Base-by-base conservation (phyloP, 1,140 invertebrate species). In the Hydropsyche tenuis region DNA sequence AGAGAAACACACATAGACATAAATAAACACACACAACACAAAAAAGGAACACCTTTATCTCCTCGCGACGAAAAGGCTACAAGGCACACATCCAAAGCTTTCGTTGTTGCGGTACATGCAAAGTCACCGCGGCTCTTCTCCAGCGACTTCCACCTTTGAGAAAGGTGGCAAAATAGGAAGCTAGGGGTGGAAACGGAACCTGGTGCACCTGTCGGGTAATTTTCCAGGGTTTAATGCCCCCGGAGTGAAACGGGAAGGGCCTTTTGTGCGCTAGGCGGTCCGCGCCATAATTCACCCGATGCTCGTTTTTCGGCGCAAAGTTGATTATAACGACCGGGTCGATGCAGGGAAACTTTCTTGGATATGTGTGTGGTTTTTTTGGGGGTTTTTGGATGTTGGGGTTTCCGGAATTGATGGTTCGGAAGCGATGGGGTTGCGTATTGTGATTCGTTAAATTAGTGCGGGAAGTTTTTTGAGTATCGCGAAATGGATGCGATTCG, bases 201-300 rank as follows among this genome's bases (percentile, higher is more conserved):
- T 9, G 68, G 23, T 70, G 51, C 51, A 37, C 30, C 51, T 70
- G 66, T 25, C 42, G n/a, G 51, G 68, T 56, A 70, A 70, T 70
- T 70, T 56, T 23, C 68, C 9, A 1, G 51, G 68, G 68, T 48
- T 70, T 56, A 70, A 20, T 37, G 68, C 68, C 68, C 68, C 68
- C 43, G 18, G 37, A 1, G 42, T 14, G 37, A 1, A 7, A 42
- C 25, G 18, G 43, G 20, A 23, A 6, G 23, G 14, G 23, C 63
- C 42, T 22, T 48, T 42, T 27, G 37, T 48, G 30, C 42, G 11
- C 68, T 14, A 14, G 14, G 23, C 56, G 23, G 22, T 27, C 63
- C 63, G 20, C 63, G 7, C 22, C 22, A 60, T 60, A 60, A 60
- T 60, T 60, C 23, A 25, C 56, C 16, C 48, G 48, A 53, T 53